phyloP scores from a whole-genome alignment of 2,797 vertebrate genomes.

The Channa striata region DNA sequence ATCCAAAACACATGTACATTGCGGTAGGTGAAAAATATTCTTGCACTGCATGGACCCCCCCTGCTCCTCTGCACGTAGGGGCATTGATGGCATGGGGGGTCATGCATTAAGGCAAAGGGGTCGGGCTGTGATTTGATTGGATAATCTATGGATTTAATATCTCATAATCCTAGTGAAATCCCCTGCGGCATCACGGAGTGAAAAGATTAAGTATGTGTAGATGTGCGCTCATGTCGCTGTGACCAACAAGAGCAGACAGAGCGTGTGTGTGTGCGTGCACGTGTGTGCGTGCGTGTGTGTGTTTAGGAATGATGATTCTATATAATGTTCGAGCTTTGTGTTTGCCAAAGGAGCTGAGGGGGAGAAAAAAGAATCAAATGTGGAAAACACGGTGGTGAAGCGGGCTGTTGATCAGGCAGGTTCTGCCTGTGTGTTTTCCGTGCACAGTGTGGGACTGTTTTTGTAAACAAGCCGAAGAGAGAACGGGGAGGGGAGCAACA shows the following conservation, averaged over 20 bases:
- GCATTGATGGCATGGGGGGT: constrained; percentile 29
- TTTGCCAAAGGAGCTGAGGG: constrained; percentile 40
- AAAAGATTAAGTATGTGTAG: constrained; percentile 74
- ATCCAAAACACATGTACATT: constrained; percentile 43
- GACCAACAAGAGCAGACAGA: constrained; percentile 46
- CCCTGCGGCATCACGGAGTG: constrained; percentile 66
- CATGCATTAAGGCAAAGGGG: constrained; percentile 61
- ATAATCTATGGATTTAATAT: constrained; percentile 89
- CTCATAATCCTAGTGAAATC: constrained; percentile 82
- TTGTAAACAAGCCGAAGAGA: constrained; percentile 75
- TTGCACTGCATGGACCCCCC: constrained; percentile 7
- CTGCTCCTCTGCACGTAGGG: constrained; percentile 21
- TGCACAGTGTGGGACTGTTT: constrained; percentile 71
- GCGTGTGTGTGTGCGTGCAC: constrained; percentile 2
- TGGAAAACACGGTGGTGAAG: constrained; percentile 37
- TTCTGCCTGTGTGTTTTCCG: constrained; percentile 59
- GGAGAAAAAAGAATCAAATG: constrained; percentile 41
- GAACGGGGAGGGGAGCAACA: constrained; percentile 57
- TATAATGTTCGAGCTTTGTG: constrained; percentile 47
- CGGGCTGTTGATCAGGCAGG: constrained; percentile 57
- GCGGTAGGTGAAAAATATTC: constrained; percentile 34
- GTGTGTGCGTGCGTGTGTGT: constrained; percentile 21
- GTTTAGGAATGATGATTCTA: constrained; percentile 46
- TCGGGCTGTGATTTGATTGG: constrained; percentile 82
- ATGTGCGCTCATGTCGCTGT: constrained; percentile 63